Conservation (phyloP, 2,888 invertebrate species). For the Philereme vetulata region DNA sequence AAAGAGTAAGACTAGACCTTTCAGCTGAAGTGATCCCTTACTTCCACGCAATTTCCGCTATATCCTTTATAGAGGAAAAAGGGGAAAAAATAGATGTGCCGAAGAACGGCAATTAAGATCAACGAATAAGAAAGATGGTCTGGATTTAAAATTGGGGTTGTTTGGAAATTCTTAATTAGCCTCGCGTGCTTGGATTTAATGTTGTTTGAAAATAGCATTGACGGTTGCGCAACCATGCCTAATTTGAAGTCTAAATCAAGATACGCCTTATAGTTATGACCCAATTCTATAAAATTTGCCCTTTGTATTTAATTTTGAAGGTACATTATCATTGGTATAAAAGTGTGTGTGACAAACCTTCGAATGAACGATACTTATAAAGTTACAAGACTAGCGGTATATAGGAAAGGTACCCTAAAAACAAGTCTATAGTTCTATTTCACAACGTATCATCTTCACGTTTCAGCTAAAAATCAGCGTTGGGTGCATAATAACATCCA, state of each 20-base stretch:
- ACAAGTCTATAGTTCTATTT: too few relatives aligned
- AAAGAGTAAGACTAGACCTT: conserved; percentile 67
- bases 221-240: conserved; percentile 27
- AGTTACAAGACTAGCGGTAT: too few relatives aligned
- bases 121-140: conserved; percentile 59
- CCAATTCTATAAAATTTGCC: conserved; percentile 44
- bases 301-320: background rate
- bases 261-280: conserved; percentile 34
- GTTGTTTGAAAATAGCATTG: conserved; percentile 36
- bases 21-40: conserved; percentile 66
- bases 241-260: conserved; percentile 17
- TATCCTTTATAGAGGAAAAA: conserved; percentile 63
- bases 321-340: too few relatives aligned
- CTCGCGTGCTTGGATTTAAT: conserved; percentile 40
- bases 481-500: too few relatives aligned
- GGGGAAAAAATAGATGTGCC: conserved; percentile 54
- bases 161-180: conserved; percentile 40
- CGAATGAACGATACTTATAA: too few relatives aligned
- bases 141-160: conserved; percentile 52
- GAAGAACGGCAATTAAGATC: conserved; percentile 70
- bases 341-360: too few relatives aligned
- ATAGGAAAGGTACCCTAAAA: too few relatives aligned
- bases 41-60: conserved; percentile 75
- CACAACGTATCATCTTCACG: too few relatives aligned
- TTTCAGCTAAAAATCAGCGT: too few relatives aligned